A percentile compares a stretch with the other conserved stretches of the same genome.
phyloP scores from a whole-genome alignment of 2,113 vertebrate genomes.

The Cynoglossus semilaevis region DNA sequence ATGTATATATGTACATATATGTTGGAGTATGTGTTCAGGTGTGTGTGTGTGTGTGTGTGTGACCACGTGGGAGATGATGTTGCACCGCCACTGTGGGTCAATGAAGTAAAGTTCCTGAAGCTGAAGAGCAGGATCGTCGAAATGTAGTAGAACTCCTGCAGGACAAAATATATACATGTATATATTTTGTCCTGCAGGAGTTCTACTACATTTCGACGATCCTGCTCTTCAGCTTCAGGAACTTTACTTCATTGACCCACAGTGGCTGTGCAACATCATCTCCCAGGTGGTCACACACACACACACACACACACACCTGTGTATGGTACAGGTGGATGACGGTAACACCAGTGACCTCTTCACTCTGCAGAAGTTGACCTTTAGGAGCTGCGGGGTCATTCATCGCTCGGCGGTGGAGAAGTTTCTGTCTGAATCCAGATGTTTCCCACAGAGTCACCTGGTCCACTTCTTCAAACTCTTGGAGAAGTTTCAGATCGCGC shows the following conservation, averaged over 20 bases:
- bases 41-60: conserved; percentile 5
- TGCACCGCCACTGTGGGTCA: conserved; percentile 94
- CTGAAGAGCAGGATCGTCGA: conserved; percentile 92
- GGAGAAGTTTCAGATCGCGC: conserved; percentile 93
- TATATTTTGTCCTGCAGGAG: conserved; percentile 82
- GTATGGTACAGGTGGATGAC: neutral
- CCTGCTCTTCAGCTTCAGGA: conserved; percentile 89
- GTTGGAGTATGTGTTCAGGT: too few relatives aligned
- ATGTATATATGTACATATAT: too few relatives aligned
- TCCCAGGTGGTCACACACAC: conserved; percentile 83
- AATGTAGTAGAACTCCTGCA: conserved; percentile 91
- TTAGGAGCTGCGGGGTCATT: conserved; percentile 84
- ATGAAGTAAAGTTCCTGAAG: conserved; percentile 92
- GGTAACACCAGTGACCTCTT: conserved; percentile 1
- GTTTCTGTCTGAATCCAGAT: conserved; percentile 83
- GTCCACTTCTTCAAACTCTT: conserved; percentile 90
- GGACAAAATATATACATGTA: too few relatives aligned
- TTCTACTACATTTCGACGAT: conserved; percentile 94
- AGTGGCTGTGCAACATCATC: conserved; percentile 95
- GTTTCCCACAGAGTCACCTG: conserved; percentile 86
- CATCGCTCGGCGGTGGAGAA: conserved; percentile 84
- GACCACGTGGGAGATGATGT: conserved; percentile 93
- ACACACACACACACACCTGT: conserved; percentile 2
- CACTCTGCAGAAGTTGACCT: conserved; percentile 51
- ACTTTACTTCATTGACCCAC: conserved; percentile 92